A percentile compares a stretch with the other conserved stretches of the same genome.
These are phyloP conservation scores for Drosophila albomicans DNA, from an alignment of 1,140 invertebrate species.

Conservation along the genomic window DNA sequence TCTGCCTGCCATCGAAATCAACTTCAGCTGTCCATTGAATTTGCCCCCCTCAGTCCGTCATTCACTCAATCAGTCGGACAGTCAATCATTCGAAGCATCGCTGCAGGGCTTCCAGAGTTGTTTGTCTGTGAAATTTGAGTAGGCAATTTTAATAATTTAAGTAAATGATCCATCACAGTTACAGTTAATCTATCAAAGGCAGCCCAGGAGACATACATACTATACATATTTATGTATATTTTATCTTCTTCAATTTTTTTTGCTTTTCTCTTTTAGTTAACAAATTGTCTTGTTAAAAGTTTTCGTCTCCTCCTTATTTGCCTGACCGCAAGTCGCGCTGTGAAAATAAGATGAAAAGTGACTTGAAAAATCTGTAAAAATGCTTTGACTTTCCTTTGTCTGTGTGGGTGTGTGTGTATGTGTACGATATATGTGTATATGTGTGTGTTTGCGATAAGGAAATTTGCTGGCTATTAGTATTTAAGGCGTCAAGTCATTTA, in stretches of 20 bases:
- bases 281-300: conserved; percentile 81
- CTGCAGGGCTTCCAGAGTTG: not conserved
- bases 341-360: conserved; percentile 69
- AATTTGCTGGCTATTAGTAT: conserved; percentile 84
- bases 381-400: conserved; percentile 34
- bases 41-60: conserved; percentile 35
- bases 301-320: conserved; percentile 36
- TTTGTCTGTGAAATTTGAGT: conserved; percentile 79
- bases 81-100: conserved; percentile 52
- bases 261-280: conserved; percentile 53
- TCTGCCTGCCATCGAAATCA: conserved; percentile 3
- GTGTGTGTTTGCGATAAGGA: conserved; percentile 58
- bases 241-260: conserved; percentile 9
- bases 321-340: conserved; percentile 29
- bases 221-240: conserved; percentile 2
- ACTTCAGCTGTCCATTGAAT: conserved; percentile 62
- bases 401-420: conserved; percentile 27
- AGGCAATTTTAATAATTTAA: conserved; percentile 84
- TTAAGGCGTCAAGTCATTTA: conserved; percentile 82
- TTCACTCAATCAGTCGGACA: conserved; percentile 36
- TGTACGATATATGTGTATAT: conserved; percentile 6
- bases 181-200: conserved; percentile 83
- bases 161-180: conserved; percentile 84
- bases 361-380: conserved; percentile 66
- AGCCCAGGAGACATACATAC: conserved; percentile 24